Evolutionary conservation across 64 coral and sea anemone genomes (phyloP), one percentile per base, ranked within the genome.

Genomic region (Porites australiensis): DNA sequence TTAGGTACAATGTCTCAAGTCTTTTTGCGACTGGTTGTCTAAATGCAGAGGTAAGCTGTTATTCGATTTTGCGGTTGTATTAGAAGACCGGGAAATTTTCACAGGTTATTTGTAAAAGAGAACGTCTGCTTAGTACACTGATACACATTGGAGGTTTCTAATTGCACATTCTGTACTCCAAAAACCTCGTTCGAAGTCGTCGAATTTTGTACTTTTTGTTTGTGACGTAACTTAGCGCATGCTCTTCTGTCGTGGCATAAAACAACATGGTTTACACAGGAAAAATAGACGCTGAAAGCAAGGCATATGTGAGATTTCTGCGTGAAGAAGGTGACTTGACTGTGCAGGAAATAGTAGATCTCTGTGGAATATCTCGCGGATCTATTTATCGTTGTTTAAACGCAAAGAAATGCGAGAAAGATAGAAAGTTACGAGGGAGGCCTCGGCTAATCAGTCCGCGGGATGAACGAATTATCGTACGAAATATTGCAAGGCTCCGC

Each of bases 401-500:
- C 18, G 59, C 44, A 53, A 74, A 72, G 16, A 22, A 88, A 50
- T 87, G 58, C 52, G 9, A n/a, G 54, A 75, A 88, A 58, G 50
- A 8, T 44, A 54, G 74, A 57, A 13, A 61, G 4, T 74, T 13
- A 37, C 71, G 68, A 58, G 69, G 86, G 68, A 21, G 70, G 50
- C 70, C n/a, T 44, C 14, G 86, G 2, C 58, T 47, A 75, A 71
- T 75, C 43, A 88, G 50, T 88, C 20, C 23, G 61, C 61, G 71
- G 13, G 47, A 88, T 54, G 12, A 75, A 6, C 2, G 53, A 18
- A 16, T 60, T 19, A 8, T 89, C 46, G 23, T 75, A 13, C 50
- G 72, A 89, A 89, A 73, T 21, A 6, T 77, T 12, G 53, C 74
- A 3, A 89, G 19, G 50, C 64, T 89, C 13, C 87, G 37, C 73